Evolutionary conservation across 1,140 invertebrate species (phyloP).

Genomic region (Drosophila watanabei): DNA sequence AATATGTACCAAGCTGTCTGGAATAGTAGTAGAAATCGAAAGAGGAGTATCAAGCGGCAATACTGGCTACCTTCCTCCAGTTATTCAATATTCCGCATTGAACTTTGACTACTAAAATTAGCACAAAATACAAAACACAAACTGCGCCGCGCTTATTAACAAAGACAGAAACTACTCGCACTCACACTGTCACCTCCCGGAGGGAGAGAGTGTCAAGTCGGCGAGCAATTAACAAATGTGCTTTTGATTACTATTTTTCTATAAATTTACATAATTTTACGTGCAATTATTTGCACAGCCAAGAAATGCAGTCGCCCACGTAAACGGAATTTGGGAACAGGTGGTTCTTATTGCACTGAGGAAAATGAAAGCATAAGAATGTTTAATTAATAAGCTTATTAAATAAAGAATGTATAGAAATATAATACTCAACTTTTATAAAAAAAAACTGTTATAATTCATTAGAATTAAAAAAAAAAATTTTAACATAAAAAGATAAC

Average conservation of each 20-base stretch:
- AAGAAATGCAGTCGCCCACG: constrained; percentile 55
- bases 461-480: too few relatives aligned
- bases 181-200: constrained; percentile 26
- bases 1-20: constrained; percentile 35
- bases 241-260: constrained; percentile 39
- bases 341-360: constrained; percentile 13
- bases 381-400: neutral
- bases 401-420: neutral
- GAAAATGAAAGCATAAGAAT: neutral
- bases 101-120: constrained; percentile 80
- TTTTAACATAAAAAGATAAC: neutral
- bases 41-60: constrained; percentile 29
- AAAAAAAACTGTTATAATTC: neutral
- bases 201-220: constrained; percentile 15
- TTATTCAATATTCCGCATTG: constrained; percentile 52
- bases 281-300: constrained; percentile 68
- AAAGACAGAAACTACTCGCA: constrained; percentile 56
- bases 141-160: constrained; percentile 74
- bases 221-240: constrained; percentile 58
- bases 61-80: constrained; percentile 30
- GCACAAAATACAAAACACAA: constrained; percentile 49
- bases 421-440: neutral
- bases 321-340: constrained; percentile 31
- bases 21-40: constrained; percentile 33
- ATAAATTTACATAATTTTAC: constrained; percentile 69